Evolutionary conservation across 2,888 invertebrate genomes (phyloP).

Genomic region (Platynereis dumerilii): DNA sequence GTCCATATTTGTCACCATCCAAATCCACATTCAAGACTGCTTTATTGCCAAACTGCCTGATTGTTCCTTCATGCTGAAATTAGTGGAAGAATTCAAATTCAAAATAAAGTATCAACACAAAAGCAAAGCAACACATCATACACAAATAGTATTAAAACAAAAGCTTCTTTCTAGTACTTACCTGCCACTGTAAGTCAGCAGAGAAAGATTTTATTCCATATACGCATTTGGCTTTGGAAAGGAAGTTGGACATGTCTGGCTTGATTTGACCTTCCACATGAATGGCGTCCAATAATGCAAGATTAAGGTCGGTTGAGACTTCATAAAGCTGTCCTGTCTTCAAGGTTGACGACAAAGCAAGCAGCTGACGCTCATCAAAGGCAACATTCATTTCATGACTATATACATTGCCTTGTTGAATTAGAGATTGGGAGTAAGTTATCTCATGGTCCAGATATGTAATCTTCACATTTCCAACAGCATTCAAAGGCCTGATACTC

Average conservation of each 20-base stretch:
- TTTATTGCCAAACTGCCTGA: no score
- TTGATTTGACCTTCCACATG: slow-evolving; percentile 32
- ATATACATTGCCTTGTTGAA: slow-evolving; percentile 26
- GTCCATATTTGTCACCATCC: no score
- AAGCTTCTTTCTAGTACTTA: no score
- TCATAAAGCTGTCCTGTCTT: slow-evolving; percentile 34
- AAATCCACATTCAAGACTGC: no score
- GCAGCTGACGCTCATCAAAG: slow-evolving; percentile 22
- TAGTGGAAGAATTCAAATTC: no score
- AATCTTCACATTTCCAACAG: slow-evolving; percentile 11
- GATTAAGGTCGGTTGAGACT: slow-evolving; percentile 28
- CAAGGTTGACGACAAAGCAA: slow-evolving; percentile 25
- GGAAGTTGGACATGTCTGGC: slow-evolving; percentile 32
- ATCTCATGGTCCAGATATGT: slow-evolving; percentile 33
- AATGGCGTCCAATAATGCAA: slow-evolving; percentile 29
- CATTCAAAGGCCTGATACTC: slow-evolving; percentile 30
- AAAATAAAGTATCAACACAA: no score
- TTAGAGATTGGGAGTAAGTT: slow-evolving; percentile 18
- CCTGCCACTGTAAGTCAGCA: neutral
- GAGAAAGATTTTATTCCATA: neutral
- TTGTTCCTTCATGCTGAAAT: no score
- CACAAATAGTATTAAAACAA: no score
- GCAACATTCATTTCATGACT: slow-evolving; percentile 26
- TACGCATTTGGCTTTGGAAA: slow-evolving; percentile 12
- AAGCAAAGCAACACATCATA: no score